Base-by-base conservation (phyloP, 23 tunicate genomes). In the Trididemnum nubilum region DNA sequence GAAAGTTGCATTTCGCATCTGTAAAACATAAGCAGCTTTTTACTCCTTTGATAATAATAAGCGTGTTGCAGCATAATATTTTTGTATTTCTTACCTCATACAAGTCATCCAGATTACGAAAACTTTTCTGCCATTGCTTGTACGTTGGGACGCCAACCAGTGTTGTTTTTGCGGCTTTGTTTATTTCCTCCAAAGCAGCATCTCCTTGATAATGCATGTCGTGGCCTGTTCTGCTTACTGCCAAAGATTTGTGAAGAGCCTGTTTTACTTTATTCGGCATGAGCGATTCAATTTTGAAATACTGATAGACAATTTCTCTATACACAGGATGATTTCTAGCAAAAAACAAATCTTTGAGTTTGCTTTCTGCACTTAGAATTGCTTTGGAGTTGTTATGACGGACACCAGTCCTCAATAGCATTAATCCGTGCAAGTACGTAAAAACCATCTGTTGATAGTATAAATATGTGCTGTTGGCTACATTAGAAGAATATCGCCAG, bases 361-460 rank as follows among this genome's bases (percentile, higher is more conserved):
- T 67, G 25, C 74, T 67, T 67, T 67, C 38, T 5, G 74, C 74
- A 12, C 26, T 67, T 4, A 67, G 25, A 67, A 67, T 67, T 4
- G 74, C 74, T 31, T 67, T 38, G 33, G 38, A 67, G 74, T 67
- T 67, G 33, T 67, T 67, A 67, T 67, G 74, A 32, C 74, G 37
- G 12, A 67, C 74, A 2, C 74, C 74, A 33, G 33, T 33, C 7
- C 38, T 32, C 12, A 67, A 33, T 4, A 67, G 38, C 74, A 67
- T 67, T 31, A 67, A 33, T 4, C 74, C 33, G 38, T 67, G 74
- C 22, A 67, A 67, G 38, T 67, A 67, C 9, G 74, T 67, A 33
- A 67, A 67, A 5, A 33, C 22, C 38, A 33, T 67, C 25, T 67
- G 74, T 33, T 67, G 74, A 67, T 31, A 67, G 25, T 67, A 67